Percentiles rank a stretch among this genome's conserved stretches.
Conservation (phyloP, 2,888 invertebrate genomes). For the Syrphus vitripennis region DNA sequence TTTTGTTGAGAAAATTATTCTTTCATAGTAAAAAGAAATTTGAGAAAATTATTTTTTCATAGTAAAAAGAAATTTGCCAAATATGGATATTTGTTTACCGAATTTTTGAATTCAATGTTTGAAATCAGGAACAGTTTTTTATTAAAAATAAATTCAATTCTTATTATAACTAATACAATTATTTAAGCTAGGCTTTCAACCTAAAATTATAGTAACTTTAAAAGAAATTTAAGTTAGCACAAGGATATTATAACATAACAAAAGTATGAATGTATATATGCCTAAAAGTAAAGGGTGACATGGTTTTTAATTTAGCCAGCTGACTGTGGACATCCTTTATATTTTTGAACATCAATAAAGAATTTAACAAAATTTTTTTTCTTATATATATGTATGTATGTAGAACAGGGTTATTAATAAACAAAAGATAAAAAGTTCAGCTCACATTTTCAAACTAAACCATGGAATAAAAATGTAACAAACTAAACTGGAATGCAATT, state of each 20-base stretch:
- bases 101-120: too few species aligned
- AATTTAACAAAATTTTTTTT: not conserved
- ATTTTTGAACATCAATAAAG: too few species aligned
- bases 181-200: not conserved
- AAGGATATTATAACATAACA: not conserved
- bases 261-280: too few species aligned
- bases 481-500: not conserved
- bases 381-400: not conserved
- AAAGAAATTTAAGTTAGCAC: not conserved
- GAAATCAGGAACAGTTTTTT: not conserved
- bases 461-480: not conserved
- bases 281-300: too few species aligned
- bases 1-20: not conserved
- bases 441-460: not conserved
- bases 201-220: not conserved
- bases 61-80: too few species aligned
- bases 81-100: too few species aligned
- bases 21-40: not conserved
- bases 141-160: not conserved
- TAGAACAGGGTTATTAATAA: not conserved
- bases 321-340: too few species aligned
- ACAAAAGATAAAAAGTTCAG: not conserved
- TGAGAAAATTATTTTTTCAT: too few species aligned
- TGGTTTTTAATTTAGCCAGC: too few species aligned
- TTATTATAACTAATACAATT: not conserved